Evolutionary conservation across 2,797 vertebrate species (phyloP).

Genomic region (Siniperca undulata): DNA sequence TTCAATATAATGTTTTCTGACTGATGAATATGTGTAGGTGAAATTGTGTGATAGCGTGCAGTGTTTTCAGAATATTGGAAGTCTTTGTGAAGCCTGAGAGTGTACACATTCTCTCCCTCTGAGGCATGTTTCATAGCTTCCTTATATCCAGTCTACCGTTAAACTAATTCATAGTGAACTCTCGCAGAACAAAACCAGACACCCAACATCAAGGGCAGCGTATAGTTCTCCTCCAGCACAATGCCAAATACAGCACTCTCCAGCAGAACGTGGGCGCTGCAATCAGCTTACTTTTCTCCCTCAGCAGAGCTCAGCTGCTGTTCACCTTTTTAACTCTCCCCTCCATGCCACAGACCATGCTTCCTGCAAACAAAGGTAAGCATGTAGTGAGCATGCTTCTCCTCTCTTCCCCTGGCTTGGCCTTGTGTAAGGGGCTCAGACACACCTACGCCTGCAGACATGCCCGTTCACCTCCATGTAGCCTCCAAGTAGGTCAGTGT

Average conservation of each 20-base stretch:
- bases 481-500: slow-evolving; percentile 75
- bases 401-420: slow-evolving; percentile 39
- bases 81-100: slow-evolving; percentile 76
- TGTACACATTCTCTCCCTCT: slow-evolving; percentile 79
- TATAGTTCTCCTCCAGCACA: slow-evolving; percentile 80
- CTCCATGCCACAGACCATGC: slow-evolving; percentile 57
- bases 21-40: slow-evolving; percentile 81
- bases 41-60: slow-evolving; percentile 72
- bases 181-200: slow-evolving; percentile 82
- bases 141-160: slow-evolving; percentile 80
- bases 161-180: slow-evolving; percentile 85
- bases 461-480: slow-evolving; percentile 62
- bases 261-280: slow-evolving; percentile 75
- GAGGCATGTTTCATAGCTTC: slow-evolving; percentile 80
- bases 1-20: slow-evolving; percentile 70
- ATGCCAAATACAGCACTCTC: slow-evolving; percentile 74
- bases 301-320: slow-evolving; percentile 73
- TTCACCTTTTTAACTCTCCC: slow-evolving; percentile 71
- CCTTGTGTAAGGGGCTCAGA: slow-evolving; percentile 64
- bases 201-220: slow-evolving; percentile 82
- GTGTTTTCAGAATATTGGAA: slow-evolving; percentile 75
- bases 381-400: slow-evolving; percentile 42
- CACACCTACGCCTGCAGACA: slow-evolving; percentile 71
- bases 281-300: slow-evolving; percentile 68
- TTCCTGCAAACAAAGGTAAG: slow-evolving; percentile 75